Evolutionary conservation across 1,140 invertebrate genomes (phyloP), one percentile per base, ranked within the genome.

Genomic region (Drosophila malerkotliana): DNA sequence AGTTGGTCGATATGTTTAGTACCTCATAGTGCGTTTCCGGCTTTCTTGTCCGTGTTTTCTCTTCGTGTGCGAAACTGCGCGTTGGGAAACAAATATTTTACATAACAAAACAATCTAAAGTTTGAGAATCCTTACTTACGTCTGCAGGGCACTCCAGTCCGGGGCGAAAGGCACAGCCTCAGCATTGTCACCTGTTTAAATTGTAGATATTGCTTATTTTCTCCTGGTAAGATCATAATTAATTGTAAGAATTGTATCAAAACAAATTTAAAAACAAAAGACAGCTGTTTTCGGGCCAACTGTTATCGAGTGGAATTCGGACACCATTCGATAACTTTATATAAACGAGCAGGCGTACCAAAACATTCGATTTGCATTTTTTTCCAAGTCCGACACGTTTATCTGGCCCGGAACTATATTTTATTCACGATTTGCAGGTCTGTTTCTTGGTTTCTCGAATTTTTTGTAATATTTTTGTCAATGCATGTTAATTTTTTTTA

Each of bases 21-120:
- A 93, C 91, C 48, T 94, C 93, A 76, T 94, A 94, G 73, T 93
- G 92, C 21, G 89, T 92, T 85, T 93, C 72, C 12, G 15, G 4
- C 10, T 59, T 76, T 52, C 44, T 67, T 3, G 58, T 1, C 2
- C 9, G 18, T 10, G 9, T 4, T 47, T 21, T 47, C 21, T 72
- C 24, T 1, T 55, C 71, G 3, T 62, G 10, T 4, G 56, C 44
- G 39, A 77, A 87, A 71, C 83, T 87, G 44, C 59, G 67, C 39
- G 54, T 51, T 61, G 52, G 47, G 0, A 14, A 52, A 64, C 15
- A 28, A 53, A 72, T 58, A 59, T 5, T 82, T 87, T 83, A 88
- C 68, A 54, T 87, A 88, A 87, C 57, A 77, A 88, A 71, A 67
- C 21, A 72, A 1, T 14, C 34, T 9, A 53, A 39, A 3, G 14